Conservation (phyloP, 2,113 vertebrate genomes). For the Peromyscus polionotus region DNA sequence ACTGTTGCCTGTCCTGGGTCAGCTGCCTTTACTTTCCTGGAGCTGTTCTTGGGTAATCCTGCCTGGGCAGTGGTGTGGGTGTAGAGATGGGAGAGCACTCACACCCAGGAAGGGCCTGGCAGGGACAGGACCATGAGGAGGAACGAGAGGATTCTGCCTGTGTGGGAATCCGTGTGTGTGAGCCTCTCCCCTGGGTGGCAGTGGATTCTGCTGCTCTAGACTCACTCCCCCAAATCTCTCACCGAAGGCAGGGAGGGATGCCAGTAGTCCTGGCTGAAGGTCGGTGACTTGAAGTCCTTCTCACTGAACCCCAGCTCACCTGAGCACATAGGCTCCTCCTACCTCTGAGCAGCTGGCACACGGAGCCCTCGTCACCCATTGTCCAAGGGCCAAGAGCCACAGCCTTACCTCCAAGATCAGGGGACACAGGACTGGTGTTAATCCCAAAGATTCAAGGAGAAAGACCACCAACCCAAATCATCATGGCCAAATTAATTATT, state of each 20-base stretch:
- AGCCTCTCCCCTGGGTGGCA: neutral
- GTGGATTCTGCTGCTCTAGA: neutral
- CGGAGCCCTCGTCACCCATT: too few relatives aligned
- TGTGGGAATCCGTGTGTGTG: neutral
- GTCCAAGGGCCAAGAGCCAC: neutral
- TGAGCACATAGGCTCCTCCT: neutral
- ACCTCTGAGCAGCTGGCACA: neutral
- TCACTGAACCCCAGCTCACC: too few relatives aligned
- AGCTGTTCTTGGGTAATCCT: too few relatives aligned
- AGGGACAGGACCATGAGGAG: too few relatives aligned
- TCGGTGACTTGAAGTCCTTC: neutral
- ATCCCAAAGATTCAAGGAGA: neutral
- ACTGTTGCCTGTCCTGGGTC: neutral
- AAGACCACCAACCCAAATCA: neutral
- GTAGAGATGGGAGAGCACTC: neutral
- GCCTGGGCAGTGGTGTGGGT: neutral
- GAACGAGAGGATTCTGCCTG: too few relatives aligned
- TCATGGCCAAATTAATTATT: neutral
- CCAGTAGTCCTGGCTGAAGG: neutral
- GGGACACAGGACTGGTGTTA: neutral
- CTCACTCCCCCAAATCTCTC: fast-evolving
- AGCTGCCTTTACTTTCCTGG: neutral
- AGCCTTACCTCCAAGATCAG: neutral
- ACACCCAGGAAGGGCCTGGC: neutral
- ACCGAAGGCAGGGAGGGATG: fast-evolving